A percentile compares a stretch with the other conserved stretches of the same genome.
phyloP scores from a whole-genome alignment of 1,140 invertebrate species.

The Pseudomyrmex dendroicus region DNA sequence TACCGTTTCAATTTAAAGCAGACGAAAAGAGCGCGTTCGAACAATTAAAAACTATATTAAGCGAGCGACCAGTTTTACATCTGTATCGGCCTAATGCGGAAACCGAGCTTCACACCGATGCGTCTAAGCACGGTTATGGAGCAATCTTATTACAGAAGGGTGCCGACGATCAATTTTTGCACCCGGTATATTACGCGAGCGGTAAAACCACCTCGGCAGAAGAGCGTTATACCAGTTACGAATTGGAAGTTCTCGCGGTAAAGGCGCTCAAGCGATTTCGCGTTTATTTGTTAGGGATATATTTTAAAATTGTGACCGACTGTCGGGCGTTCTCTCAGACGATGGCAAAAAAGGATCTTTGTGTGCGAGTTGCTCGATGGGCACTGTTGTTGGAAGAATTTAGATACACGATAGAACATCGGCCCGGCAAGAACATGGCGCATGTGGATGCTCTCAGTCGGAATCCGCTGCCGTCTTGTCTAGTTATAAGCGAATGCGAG shows the following conservation, averaged over 20 bases:
- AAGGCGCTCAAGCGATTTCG: neutral
- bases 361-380: neutral
- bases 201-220: neutral
- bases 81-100: neutral
- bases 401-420: neutral
- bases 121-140: neutral
- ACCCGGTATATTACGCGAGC: slow-evolving; percentile 10
- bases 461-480: no score
- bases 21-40: neutral
- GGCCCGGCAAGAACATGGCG: no score
- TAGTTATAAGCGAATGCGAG: no score
- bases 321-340: neutral
- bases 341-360: neutral
- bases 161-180: neutral
- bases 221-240: neutral
- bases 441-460: no score
- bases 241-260: slow-evolving; percentile 1
- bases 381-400: neutral
- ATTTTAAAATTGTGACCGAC: neutral
- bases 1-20: neutral
- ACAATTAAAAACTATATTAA: neutral
- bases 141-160: neutral
- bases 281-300: neutral
- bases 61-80: neutral
- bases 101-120: neutral